Base-by-base conservation (phyloP, 2,113 vertebrate species). In the Bolborhynchus lineola region DNA sequence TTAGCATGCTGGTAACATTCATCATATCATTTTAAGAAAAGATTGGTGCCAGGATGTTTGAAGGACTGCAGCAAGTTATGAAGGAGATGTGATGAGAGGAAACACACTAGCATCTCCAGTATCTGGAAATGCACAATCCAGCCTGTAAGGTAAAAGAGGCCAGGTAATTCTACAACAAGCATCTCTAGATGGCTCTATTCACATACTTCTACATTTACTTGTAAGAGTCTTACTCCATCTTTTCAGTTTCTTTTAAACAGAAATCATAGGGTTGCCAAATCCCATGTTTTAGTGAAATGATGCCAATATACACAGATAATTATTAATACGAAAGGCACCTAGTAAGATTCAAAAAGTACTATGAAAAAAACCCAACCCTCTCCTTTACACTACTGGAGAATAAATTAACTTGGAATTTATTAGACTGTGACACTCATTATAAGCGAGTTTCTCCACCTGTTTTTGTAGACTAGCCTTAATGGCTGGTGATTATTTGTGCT, bases 181-280 rank as follows among this genome's bases (percentile, higher is more conserved):
- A 84, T 96, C 95, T 84, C 95, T 96, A 92, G 95, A 91, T 96
- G 88, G 95, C 95, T 95, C 95, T 79, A 65, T 83, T 80, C 53
- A 88, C 90, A 88, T 59, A 50, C 72, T 90, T 82, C 88, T 77
- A 9, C n/a, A 17, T 59, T 82, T 82, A 93, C 59, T 74, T 63
- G 13, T 29, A 49, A 50, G 63, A 71, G 44, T 71, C 65, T 83
- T 75, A 90, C 80, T 75, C 68, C 65, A 93, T 59, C 75, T 8
- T 70, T 82, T 84, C 10, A 6, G 47, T 41, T 90, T 80, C 44
- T 70, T 91, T 86, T 63, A 80, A 88, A 47, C 49, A 91, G 59
- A 94, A 92, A 76, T 17, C 67, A 74, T 1, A 57, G 18, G 42
- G 49, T 10, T 90, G 63, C 71, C 63, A 88, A 81, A 90, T 86